Base-by-base conservation (phyloP, 1,140 invertebrate species). In the Megathymus violae region DNA sequence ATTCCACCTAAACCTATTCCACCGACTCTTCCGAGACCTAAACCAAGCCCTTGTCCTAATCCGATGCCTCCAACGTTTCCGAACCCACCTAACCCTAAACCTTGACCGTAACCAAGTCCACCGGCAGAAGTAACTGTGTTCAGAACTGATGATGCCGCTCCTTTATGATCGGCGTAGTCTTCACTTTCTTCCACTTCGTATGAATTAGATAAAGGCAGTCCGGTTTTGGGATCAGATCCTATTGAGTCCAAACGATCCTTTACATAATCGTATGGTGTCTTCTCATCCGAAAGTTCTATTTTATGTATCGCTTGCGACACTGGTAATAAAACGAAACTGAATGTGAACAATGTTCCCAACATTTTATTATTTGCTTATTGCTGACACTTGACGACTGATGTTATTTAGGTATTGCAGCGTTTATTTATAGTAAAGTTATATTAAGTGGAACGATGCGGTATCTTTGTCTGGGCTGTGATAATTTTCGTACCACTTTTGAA, bases 131-230 rank as follows among this genome's bases (percentile, higher is more conserved):
- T 48, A 15, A 89, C 88, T 16, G 89, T 83, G 54, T 89, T 90
- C 36, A 89, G 71, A 54, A 89, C 79, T 14, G 77, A 70, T 14
- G 90, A 89, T n/a, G 87, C 90, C 5, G 88, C 85, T 71, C 78
- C 84, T 61, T 81, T 77, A 27, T 89, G 69, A 25, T 90, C 81
- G 10, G 91, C 89, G 59, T 91, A 88, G 71, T 90, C 88, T 46
- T 73, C 84, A 75, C 82, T 88, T 80, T 91, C 89, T 82, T 90
- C 89, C 10, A 92, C 82, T 82, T 91, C 85, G 56, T 91, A 92
- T 7, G 78, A 82, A 41, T 69, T 82, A 6, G 86, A 86, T 64
- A 91, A 50, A n/a, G 90, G 90, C 44, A 89, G 15, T 56, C 85
- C 88, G 46, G 82, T 78, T 36, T 66, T 80, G 0, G 62, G 48